These are phyloP conservation scores for Cyanoramphus novaezelandiae DNA, from an alignment of 2,113 vertebrate genomes.

Conservation along the genomic window DNA sequence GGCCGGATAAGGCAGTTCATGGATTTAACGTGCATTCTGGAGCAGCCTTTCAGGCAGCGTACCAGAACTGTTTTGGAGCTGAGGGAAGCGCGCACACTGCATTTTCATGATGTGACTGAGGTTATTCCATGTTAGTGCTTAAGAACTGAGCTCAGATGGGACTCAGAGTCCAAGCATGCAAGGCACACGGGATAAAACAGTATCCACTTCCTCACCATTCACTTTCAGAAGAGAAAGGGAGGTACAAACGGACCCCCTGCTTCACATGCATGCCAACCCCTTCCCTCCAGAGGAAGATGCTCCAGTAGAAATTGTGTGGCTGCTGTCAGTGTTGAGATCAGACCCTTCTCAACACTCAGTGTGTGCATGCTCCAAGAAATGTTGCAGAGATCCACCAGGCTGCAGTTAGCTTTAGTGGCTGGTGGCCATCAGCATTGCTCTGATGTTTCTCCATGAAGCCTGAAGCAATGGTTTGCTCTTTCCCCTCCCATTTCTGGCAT, in stretches of 20 bases:
- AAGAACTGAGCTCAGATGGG: background rate
- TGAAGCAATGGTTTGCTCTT: background rate
- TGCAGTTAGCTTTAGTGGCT: background rate
- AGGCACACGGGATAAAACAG: background rate
- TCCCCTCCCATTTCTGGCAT: background rate
- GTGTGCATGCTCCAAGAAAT: background rate
- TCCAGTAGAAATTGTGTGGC: accelerated
- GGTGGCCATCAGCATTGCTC: background rate
- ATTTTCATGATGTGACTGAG: background rate
- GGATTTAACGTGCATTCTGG: background rate
- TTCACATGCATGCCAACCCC: accelerated
- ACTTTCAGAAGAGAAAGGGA: background rate
- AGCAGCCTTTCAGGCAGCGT: background rate
- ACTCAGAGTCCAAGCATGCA: background rate
- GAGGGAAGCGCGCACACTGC: background rate
- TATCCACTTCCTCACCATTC: background rate
- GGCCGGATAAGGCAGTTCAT: background rate
- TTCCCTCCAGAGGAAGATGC: background rate
- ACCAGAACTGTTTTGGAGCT: background rate
- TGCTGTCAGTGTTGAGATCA: background rate
- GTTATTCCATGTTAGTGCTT: background rate
- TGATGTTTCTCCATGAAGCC: background rate
- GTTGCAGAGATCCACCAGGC: background rate
- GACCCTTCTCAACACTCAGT: background rate
- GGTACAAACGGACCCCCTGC: background rate